These are phyloP conservation scores for Trichonephila clavipes DNA, from an alignment of 1,140 invertebrate species.

Conservation along the genomic window DNA sequence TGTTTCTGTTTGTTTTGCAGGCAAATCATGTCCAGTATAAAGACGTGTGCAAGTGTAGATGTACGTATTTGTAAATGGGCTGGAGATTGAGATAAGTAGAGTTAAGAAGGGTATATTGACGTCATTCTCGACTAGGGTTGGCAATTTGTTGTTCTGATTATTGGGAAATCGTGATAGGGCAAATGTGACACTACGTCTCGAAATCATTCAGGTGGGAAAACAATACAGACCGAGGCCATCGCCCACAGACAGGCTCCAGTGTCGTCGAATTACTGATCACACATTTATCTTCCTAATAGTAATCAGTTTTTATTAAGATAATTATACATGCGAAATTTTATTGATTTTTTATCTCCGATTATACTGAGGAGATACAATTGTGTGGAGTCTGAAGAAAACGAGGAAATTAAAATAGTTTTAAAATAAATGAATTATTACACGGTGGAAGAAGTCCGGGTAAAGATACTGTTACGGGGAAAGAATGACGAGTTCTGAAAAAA, in stretches of 20 bases:
- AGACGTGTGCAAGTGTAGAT: background rate
- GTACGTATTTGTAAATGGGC: background rate
- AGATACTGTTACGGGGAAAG: too few species aligned
- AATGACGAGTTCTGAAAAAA: too few species aligned
- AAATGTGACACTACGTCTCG: slow-evolving; percentile 30
- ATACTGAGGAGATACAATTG: too few species aligned
- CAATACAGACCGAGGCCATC: slow-evolving; percentile 26
- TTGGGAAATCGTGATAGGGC: slow-evolving; percentile 10
- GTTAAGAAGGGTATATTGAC: background rate
- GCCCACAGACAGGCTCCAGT: background rate
- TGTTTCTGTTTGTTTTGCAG: background rate
- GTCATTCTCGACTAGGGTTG: background rate
- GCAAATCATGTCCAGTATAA: background rate
- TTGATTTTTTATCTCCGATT: too few species aligned
- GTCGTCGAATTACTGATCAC: background rate
- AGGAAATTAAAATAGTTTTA: too few species aligned
- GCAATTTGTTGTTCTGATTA: background rate
- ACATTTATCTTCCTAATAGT: too few species aligned
- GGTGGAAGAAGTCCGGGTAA: too few species aligned
- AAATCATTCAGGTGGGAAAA: slow-evolving; percentile 1
- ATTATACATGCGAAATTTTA: too few species aligned
- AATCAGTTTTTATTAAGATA: too few species aligned
- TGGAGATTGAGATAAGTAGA: background rate
- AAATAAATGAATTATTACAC: too few species aligned
- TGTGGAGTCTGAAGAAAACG: too few species aligned